Conservation (phyloP, 1,140 invertebrate species). For the Orussus abietinus region DNA sequence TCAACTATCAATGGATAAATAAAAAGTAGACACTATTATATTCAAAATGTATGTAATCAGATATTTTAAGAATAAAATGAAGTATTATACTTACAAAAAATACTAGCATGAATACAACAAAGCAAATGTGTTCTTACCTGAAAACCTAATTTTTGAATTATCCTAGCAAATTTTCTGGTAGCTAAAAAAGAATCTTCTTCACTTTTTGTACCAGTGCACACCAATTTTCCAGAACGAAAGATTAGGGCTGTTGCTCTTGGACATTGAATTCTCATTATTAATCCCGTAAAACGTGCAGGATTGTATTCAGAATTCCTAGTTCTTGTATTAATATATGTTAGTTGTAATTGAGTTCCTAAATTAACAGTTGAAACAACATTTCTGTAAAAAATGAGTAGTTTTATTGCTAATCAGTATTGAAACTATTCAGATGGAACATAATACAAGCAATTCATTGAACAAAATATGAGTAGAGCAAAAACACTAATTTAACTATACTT, state of each 20-base stretch:
- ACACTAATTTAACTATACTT: too few relatives aligned
- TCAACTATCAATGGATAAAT: constrained; percentile 5
- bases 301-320: constrained; percentile 99
- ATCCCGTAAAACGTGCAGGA: constrained; percentile 94
- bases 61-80: constrained; percentile 7
- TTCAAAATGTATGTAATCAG: constrained; percentile 11
- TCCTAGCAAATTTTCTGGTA: constrained; percentile 94
- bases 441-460: too few relatives aligned
- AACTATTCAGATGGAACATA: too few relatives aligned
- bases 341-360: constrained; percentile 79
- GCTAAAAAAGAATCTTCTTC: constrained; percentile 92
- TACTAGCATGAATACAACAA: constrained; percentile 4
- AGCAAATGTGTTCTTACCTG: constrained; percentile 61
- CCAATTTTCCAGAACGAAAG: constrained; percentile 97
- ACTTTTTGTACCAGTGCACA: constrained; percentile 96
- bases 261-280: constrained; percentile 97
- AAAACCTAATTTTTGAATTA: constrained; percentile 97
- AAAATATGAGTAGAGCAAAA: too few relatives aligned
- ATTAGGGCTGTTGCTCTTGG: constrained; percentile 96
- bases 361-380: constrained; percentile 96
- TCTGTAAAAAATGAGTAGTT: constrained; percentile 55
- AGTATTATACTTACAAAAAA: constrained; percentile 13
- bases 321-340: constrained; percentile 89
- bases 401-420: too few relatives aligned
- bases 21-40: too few relatives aligned